Conservation (phyloP, 2,113 vertebrate genomes). For the Corythornis cristatus region DNA sequence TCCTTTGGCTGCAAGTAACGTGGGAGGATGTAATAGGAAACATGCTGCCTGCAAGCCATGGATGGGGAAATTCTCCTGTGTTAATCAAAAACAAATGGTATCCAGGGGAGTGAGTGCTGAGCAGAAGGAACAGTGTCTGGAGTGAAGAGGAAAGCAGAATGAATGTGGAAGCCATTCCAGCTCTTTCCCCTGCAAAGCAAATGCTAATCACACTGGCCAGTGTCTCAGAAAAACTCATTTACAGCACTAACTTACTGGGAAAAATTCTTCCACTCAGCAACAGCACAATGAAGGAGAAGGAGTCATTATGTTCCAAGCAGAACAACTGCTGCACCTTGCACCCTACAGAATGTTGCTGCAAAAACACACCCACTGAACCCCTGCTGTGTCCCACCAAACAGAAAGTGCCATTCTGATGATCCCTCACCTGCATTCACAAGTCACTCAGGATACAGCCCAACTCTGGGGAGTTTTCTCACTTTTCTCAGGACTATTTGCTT, state of each 20-base stretch:
- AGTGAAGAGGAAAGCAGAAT: neutral
- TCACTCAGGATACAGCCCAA: neutral
- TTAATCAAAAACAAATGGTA: neutral
- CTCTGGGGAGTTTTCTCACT: neutral
- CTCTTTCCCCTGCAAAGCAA: neutral
- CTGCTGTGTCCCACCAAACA: neutral
- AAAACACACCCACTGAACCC: neutral
- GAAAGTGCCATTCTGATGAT: neutral
- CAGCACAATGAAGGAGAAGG: neutral
- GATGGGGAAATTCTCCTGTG: neutral
- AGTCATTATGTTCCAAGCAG: neutral
- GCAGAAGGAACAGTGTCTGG: conserved; percentile 3
- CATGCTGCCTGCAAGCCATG: neutral
- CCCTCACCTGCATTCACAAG: neutral
- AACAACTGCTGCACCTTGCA: neutral
- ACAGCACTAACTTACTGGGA: neutral
- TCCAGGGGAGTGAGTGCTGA: conserved; percentile 28
- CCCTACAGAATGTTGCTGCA: neutral
- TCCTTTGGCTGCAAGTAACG: neutral
- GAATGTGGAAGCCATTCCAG: neutral
- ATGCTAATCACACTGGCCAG: neutral
- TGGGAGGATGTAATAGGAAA: neutral
- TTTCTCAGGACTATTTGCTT: neutral
- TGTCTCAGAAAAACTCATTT: neutral
- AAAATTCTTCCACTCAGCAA: neutral